Evolutionary conservation across 2,113 vertebrate species (phyloP).

Genomic region (Alethe castanea): DNA sequence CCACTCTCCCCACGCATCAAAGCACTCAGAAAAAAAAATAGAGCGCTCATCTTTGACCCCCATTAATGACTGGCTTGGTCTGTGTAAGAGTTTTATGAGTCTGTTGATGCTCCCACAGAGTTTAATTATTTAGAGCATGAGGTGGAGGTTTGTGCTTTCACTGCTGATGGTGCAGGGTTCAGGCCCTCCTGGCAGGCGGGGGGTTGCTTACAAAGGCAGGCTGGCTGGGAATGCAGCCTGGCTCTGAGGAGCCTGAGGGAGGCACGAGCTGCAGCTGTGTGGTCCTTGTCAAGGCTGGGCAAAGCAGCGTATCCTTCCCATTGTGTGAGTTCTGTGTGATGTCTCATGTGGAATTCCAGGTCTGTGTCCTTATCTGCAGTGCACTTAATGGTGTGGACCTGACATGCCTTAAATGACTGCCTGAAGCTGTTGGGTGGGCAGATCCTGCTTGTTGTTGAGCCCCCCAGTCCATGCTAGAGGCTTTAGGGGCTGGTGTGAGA

Average conservation of each 20-base stretch:
- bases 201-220: background rate
- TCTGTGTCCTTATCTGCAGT: background rate
- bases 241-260: background rate
- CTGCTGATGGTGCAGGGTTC: constrained; percentile 11
- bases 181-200: background rate
- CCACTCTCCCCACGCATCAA: constrained; percentile 21
- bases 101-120: constrained; percentile 54
- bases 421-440: background rate
- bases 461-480: background rate
- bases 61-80: constrained; percentile 52
- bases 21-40: constrained; percentile 41
- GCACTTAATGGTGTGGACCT: background rate
- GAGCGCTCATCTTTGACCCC: constrained; percentile 49
- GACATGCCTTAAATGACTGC: background rate
- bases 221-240: background rate
- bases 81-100: constrained; percentile 51
- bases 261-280: background rate
- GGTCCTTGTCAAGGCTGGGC: background rate
- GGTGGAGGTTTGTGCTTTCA: constrained; percentile 27
- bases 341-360: background rate
- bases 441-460: background rate
- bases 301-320: background rate
- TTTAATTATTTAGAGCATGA: constrained; percentile 59
- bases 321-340: background rate
- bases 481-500: background rate